Conservation (phyloP, 2,797 vertebrate genomes). For the Peromyscus nudipes region DNA sequence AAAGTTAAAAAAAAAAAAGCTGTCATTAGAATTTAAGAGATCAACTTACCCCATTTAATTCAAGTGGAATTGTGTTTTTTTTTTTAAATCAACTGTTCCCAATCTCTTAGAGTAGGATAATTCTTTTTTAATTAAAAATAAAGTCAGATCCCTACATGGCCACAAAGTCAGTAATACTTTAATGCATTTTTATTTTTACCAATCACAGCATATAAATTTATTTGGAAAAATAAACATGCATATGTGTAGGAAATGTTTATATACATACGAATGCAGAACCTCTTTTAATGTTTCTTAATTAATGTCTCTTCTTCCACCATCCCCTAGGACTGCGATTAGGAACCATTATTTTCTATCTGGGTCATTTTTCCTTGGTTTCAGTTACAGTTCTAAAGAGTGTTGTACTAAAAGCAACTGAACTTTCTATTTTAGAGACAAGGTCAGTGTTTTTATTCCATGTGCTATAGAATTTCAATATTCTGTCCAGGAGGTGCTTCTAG, state of each 20-base stretch:
- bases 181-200: slow-evolving; percentile 37
- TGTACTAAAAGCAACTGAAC: not conserved
- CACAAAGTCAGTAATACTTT: not conserved
- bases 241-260: not conserved
- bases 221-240: slow-evolving; percentile 33
- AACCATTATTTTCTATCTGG: not conserved
- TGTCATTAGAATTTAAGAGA: slow-evolving; percentile 4
- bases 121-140: slow-evolving; percentile 70
- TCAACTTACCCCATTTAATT: slow-evolving; percentile 53
- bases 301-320: not conserved
- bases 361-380: slow-evolving; percentile 48
- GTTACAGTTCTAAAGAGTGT: slow-evolving; percentile 30
- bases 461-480: not conserved
- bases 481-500: not conserved
- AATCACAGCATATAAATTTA: slow-evolving; percentile 8
- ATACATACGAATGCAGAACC: not conserved
- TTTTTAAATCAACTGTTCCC: not conserved
- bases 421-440: slow-evolving; percentile 20
- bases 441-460: slow-evolving; percentile 41
- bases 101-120: slow-evolving; percentile 1
- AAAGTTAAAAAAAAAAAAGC: not conserved
- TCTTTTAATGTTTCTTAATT: not conserved
- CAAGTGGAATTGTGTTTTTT: slow-evolving; percentile 51
- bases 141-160: not conserved
- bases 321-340: not conserved